Evolutionary conservation across 2,888 invertebrate genomes (phyloP), one percentile per base, ranked within the genome.

Genomic region (Tetragnatha montana): DNA sequence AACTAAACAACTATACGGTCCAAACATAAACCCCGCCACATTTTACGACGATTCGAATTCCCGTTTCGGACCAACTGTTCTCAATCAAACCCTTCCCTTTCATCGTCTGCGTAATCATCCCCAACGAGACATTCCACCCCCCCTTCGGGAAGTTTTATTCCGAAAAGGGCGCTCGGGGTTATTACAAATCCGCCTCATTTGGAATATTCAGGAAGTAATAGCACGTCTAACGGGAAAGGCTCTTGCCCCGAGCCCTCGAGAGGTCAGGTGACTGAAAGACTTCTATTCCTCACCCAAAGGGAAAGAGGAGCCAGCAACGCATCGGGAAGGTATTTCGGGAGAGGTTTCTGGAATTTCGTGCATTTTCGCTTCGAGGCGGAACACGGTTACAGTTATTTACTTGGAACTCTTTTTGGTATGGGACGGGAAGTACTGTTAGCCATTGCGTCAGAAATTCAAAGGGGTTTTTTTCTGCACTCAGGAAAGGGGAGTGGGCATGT

Each of bases 161-260:
- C 21, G 22, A 17, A 35, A 35, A 60, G 60, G 4, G 17, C 70
- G n/a, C 12, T 49, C 14, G 69, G 51, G 22, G 82, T 82, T 82
- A 82, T 82, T 82, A 82, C 73, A n/a, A 82, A 82, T 74, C 49
- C 12, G 51, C 51, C 51, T 82, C 82, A 73, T 81, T 88, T 87
- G 69, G 68, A 89, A 86, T 73, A 81, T 86, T 89, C 75, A 87
- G 83, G 60, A 85, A 84, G 81, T 75, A 60, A 81, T 79, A 83
- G 21, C 50, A 49, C 51, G 76, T 88, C 17, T 73, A 50, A 71
- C 22, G 60, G 70, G 22, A 22, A 22, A 47, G 60, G 14, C 12
- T 75, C 49, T 88, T 71, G 49, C 49, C 21, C 70, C 70, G 70
- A n/a, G 49, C 69, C 71, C 71, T 70, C 19, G 47, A 47, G 60